Evolutionary conservation across 2,888 invertebrate genomes (phyloP), one percentile per base, ranked within the genome.

Genomic region (Lithophane ornitopus): DNA sequence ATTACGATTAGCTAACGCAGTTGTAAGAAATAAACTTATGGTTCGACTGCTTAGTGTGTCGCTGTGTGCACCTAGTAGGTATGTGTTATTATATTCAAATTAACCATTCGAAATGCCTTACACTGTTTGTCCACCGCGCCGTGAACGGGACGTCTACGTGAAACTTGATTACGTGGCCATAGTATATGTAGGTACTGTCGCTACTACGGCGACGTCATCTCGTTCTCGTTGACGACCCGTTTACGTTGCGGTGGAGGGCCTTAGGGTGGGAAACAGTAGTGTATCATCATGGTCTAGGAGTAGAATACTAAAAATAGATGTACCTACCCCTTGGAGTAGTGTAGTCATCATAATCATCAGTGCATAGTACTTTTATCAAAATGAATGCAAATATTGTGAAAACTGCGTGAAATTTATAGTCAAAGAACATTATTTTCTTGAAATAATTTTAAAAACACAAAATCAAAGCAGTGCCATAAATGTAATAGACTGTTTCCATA

Each of bases 391-490:
- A 58, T 49, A 76, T 58, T 39, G 6, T n/a, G 14, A 68, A 52
- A 67, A 63, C 0, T 28, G 2, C 0, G 3, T 58, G 3, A 14
- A 68, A 54, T 14, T 6, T 28, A 52, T 44, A n/a, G 16, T 3
- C 7, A 56, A 41, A 19, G 14, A 41, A 78, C 78, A 78, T 82
- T 19, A 16, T 62, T 59, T 26, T 59, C 52, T 82, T 26, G 1
- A 69, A 46, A 63, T 63, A 9, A 16, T 71, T 54, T 70, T 0
- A 11, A 11, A n/a, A 56, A 66, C 12, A 12, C 34, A 39, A 58
- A 63, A 39, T 39, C 19, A 28, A 52, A 63, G 19, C 49, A 81
- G 11, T 14, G 16, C 6, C 7, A 28, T 69, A 58, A 67, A 54
- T 39, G 58, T 28, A 26, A 41, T n/a, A 14, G 22, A 26, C 26